Base-by-base conservation (phyloP, 1,140 invertebrate species). In the Scaptomyza graminum region DNA sequence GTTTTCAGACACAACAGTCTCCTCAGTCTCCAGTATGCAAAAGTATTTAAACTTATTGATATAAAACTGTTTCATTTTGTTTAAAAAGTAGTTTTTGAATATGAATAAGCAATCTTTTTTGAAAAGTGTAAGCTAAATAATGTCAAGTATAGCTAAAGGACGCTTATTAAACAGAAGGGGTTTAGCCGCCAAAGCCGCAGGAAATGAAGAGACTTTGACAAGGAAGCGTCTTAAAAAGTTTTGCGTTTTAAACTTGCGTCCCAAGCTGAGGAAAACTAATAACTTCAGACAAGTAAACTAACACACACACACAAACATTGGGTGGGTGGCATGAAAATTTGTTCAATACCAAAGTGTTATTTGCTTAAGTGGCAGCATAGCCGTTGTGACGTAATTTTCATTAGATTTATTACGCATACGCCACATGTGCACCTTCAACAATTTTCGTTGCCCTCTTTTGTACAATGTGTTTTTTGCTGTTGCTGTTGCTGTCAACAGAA, bases 231-330 rank as follows among this genome's bases (percentile, higher is more conserved):
- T 69, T 63, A 31, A 49, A 80, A 83, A 79, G 49, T 75, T 78
- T 71, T 57, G n/a, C 18, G 67, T 41, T 68, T 77, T 50, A 62
- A 77, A 77, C 81, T 82, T 31, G 52, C 62, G 34, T 28, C 39
- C 51, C 28, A 52, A 60, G 28, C 63, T 56, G 51, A 22, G 49
- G 13, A 49, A 73, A 82, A 83, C 61, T 79, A 57, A 79, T 74
- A 74, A 62, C 70, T 72, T 52, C 66, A 75, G 77, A 77, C 57
- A 84, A 83, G 84, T 83, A 79, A 83, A 79, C 71, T 79, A 63
- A n/a, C n/a, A n/a, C 9, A 28, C 49, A 62, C 31, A 47, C 50
- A 47, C 25, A 47, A 28, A 39, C 25, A 12, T 31, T 39, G 57
- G 7, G 28, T 5, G 28, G 28, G 28, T 7, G 28, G 31, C 52